Evolutionary conservation across 2,888 invertebrate genomes (phyloP).

Genomic region (Bembecia ichneumoniformis): DNA sequence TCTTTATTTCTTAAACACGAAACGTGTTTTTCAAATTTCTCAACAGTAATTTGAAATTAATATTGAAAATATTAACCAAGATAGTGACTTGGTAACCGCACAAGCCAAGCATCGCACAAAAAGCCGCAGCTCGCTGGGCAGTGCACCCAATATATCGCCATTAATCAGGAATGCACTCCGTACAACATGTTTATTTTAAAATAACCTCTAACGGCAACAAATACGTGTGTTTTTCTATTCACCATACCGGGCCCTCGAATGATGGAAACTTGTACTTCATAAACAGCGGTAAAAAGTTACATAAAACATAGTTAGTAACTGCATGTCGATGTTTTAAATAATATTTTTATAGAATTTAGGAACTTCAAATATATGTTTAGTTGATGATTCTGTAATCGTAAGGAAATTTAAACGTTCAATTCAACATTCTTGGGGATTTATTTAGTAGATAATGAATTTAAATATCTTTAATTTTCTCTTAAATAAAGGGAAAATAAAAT

Average conservation of each 20-base stretch:
- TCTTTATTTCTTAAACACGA: no score
- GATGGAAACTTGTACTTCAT: background rate
- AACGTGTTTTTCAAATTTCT: no score
- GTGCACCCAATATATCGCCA: conserved; percentile 41
- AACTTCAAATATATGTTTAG: no score
- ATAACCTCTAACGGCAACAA: conserved; percentile 15
- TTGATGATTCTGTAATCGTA: no score
- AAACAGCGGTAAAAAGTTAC: background rate
- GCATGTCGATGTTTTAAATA: no score
- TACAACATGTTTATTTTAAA: conserved; percentile 29
- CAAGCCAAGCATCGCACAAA: conserved; percentile 10
- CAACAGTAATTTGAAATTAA: no score
- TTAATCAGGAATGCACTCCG: conserved; percentile 47
- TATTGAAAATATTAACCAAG: background rate
- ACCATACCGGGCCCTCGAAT: conserved; percentile 22
- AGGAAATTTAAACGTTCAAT: no score
- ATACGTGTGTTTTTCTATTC: conserved; percentile 21
- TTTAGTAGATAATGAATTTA: no score
- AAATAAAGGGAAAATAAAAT: no score
- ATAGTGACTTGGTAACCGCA: background rate
- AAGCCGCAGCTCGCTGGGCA: conserved; percentile 20
- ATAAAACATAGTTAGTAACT: background rate
- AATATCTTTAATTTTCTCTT: no score
- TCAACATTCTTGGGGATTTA: no score
- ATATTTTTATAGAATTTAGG: no score